Evolutionary conservation across 2,888 invertebrate genomes (phyloP).

Genomic region (Hetaerina titia): DNA sequence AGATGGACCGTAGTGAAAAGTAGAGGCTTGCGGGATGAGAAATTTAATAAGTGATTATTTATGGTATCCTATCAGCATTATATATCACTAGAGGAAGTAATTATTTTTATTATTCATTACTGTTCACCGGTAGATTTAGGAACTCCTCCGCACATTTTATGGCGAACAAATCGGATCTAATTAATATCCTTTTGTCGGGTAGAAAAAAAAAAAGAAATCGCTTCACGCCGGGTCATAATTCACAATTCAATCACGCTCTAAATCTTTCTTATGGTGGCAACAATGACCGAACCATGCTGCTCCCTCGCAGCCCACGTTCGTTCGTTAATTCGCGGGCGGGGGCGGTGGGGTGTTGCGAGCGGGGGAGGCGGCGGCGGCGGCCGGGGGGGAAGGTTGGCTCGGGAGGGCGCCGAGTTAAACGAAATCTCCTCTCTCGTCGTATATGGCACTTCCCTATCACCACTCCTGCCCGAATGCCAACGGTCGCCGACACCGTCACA

Average conservation of each 20-base stretch:
- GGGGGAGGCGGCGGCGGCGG: background rate
- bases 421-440: background rate
- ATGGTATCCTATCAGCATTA: background rate
- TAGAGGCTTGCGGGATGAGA: background rate
- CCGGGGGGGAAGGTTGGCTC: background rate
- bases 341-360: background rate
- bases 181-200: slow-evolving; percentile 24
- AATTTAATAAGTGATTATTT: slow-evolving; percentile 9
- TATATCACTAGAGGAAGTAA: background rate
- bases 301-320: background rate
- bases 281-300: slow-evolving; percentile 22
- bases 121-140: background rate
- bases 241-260: slow-evolving; percentile 29
- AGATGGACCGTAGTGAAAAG: background rate
- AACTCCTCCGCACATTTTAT: background rate
- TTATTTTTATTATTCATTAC: background rate
- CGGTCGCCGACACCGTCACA: background rate
- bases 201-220: background rate
- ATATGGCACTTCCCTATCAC: background rate
- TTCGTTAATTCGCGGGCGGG: slow-evolving; percentile 19
- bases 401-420: background rate
- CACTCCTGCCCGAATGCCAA: background rate
- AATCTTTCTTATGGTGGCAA: slow-evolving; percentile 48
- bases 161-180: slow-evolving; percentile 49
- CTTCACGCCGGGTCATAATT: slow-evolving; percentile 43